Percentiles rank a stretch among this genome's conserved stretches.
These are phyloP conservation scores for Oncorhynchus kisutch DNA, from an alignment of 2,113 vertebrate species.

Conservation along the genomic window DNA sequence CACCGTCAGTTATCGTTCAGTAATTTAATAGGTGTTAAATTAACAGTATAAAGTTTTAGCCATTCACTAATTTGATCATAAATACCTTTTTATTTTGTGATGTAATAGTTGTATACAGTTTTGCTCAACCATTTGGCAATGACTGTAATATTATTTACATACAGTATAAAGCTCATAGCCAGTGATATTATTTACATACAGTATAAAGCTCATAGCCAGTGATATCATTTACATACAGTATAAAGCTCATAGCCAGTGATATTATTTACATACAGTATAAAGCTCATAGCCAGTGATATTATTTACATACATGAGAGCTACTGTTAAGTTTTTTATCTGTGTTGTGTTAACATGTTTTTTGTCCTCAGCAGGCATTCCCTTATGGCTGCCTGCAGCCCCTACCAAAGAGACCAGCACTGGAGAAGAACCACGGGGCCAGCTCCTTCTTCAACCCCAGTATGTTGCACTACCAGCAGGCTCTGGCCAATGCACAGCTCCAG, in stretches of 20 bases:
- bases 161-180: too few species aligned
- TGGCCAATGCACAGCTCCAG: slow-evolving; percentile 92
- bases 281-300: too few species aligned
- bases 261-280: too few species aligned
- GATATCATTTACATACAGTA: too few species aligned
- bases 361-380: slow-evolving; percentile 86
- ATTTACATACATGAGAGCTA: not conserved
- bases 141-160: slow-evolving; percentile 13
- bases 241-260: too few species aligned
- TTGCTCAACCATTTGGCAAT: slow-evolving; percentile 1
- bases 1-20: slow-evolving; percentile 42
- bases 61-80: slow-evolving; percentile 41
- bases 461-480: slow-evolving; percentile 98
- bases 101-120: slow-evolving; percentile 24
- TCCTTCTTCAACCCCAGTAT: slow-evolving; percentile 94
- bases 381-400: slow-evolving; percentile 94
- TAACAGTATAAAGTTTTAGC: slow-evolving; percentile 31
- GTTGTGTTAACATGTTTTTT: not conserved
- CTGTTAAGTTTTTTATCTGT: not conserved
- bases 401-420: slow-evolving; percentile 99
- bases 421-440: slow-evolving; percentile 92
- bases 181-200: too few species aligned
- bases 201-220: too few species aligned
- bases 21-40: slow-evolving; percentile 38
- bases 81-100: slow-evolving; percentile 35